Evolutionary conservation across 2,797 vertebrate species (phyloP).

Genomic region (Leptodactylus fallax): DNA sequence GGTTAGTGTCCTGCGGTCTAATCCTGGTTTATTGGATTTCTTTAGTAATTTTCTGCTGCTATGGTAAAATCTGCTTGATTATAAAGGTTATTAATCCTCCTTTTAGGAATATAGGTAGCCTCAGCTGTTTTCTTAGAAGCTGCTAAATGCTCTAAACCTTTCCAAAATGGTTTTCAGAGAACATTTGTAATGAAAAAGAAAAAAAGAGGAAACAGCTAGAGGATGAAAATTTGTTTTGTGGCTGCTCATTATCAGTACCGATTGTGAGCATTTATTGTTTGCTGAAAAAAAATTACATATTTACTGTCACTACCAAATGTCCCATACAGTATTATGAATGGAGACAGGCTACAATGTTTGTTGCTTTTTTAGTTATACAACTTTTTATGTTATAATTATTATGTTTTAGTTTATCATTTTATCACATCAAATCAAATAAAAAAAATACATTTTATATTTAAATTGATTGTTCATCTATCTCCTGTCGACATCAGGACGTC

Average conservation of each 20-base stretch:
- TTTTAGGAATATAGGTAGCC: constrained; percentile 36
- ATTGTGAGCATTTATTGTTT: too few relatives aligned
- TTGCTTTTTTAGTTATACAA: too few relatives aligned
- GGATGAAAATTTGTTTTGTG: constrained; percentile 35
- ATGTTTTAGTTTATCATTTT: too few relatives aligned
- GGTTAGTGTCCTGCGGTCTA: constrained; percentile 59
- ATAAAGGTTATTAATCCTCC: constrained; percentile 53
- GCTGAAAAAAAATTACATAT: neutral
- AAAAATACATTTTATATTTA: too few relatives aligned
- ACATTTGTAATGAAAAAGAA: constrained; percentile 3
- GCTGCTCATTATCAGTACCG: neutral
- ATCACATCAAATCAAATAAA: too few relatives aligned
- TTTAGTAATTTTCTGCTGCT: constrained; percentile 56
- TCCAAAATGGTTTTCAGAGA: constrained; percentile 20
- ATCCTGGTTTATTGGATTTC: constrained; percentile 61
- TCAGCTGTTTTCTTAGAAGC: constrained; percentile 46
- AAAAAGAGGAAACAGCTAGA: neutral
- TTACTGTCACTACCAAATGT: neutral
- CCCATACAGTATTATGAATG: too few relatives aligned
- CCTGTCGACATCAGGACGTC: too few relatives aligned
- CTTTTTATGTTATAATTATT: too few relatives aligned
- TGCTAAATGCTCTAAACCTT: constrained; percentile 34
- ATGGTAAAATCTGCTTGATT: constrained; percentile 56
- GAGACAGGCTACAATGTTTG: too few relatives aligned
- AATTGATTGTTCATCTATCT: too few relatives aligned